Evolutionary conservation across 1,140 invertebrate genomes (phyloP).

Genomic region (Plutomurus gul): DNA sequence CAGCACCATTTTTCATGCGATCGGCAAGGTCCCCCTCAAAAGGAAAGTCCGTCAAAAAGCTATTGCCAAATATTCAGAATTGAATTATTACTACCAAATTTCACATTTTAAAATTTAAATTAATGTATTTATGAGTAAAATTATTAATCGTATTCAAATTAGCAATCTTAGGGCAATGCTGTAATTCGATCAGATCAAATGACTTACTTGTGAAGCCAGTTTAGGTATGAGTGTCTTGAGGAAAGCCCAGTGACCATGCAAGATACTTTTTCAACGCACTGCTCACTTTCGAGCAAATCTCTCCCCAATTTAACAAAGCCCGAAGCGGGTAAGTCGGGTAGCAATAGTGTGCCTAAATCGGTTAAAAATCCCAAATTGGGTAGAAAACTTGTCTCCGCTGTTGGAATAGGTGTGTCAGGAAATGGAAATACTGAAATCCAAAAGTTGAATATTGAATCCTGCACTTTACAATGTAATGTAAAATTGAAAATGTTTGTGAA

Average conservation of each 20-base stretch:
- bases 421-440: slow-evolving; percentile 12
- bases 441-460: too few species aligned
- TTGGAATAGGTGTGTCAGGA: neutral
- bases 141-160: too few species aligned
- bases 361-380: slow-evolving; percentile 1
- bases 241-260: slow-evolving; percentile 32
- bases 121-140: too few species aligned
- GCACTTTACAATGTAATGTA: too few species aligned
- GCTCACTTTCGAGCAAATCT: slow-evolving; percentile 39
- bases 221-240: neutral
- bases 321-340: slow-evolving; percentile 32
- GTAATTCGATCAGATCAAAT: neutral
- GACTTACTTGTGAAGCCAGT: slow-evolving; percentile 25
- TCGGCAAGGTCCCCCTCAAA: slow-evolving; percentile 41
- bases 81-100: too few species aligned
- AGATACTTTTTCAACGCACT: slow-evolving; percentile 33
- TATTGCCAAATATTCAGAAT: neutral
- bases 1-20: neutral
- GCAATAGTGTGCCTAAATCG: slow-evolving; percentile 17
- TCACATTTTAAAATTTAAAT: too few species aligned
- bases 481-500: too few species aligned
- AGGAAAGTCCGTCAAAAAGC: slow-evolving; percentile 38
- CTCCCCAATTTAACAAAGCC: slow-evolving; percentile 9
- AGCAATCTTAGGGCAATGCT: neutral
- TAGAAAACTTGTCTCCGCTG: neutral